Conservation (phyloP, 2,113 vertebrate genomes). For the Notechis scutatus region DNA sequence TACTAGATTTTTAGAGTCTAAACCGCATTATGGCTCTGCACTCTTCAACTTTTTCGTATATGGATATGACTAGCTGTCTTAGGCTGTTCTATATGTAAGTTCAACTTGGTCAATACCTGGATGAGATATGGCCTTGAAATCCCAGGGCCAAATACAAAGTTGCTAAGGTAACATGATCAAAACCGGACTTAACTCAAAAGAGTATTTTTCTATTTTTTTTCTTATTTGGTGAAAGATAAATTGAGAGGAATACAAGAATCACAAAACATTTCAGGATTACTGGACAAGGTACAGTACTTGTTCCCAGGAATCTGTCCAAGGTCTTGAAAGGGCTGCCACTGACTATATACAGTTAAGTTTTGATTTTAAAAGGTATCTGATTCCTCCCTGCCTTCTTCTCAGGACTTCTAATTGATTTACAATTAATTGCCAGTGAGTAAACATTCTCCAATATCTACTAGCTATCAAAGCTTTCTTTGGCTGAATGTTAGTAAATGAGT, state of each 20-base stretch:
- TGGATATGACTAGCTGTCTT: background rate
- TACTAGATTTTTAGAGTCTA: background rate
- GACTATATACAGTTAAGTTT: background rate
- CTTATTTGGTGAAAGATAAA: background rate
- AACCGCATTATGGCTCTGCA: background rate
- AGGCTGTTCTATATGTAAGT: background rate
- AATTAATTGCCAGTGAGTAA: background rate
- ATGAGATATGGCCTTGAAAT: background rate
- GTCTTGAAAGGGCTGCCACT: background rate
- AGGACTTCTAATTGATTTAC: background rate
- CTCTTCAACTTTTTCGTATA: background rate
- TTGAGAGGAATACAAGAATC: background rate
- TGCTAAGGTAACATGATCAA: background rate
- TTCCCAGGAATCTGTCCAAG: background rate
- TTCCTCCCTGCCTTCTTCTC: background rate
- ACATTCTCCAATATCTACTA: fast-evolving
- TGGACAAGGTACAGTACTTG: background rate
- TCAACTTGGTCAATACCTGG: background rate
- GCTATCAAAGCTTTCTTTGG: background rate
- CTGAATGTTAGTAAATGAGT: background rate
- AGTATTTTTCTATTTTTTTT: background rate
- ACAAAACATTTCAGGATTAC: background rate
- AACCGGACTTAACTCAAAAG: background rate
- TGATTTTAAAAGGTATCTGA: too few relatives aligned
- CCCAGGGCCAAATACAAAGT: background rate